A percentile compares a stretch with the other conserved stretches of the same genome.
phyloP scores from a whole-genome alignment of 2,113 vertebrate genomes.

The Benitochromis conjunctus region DNA sequence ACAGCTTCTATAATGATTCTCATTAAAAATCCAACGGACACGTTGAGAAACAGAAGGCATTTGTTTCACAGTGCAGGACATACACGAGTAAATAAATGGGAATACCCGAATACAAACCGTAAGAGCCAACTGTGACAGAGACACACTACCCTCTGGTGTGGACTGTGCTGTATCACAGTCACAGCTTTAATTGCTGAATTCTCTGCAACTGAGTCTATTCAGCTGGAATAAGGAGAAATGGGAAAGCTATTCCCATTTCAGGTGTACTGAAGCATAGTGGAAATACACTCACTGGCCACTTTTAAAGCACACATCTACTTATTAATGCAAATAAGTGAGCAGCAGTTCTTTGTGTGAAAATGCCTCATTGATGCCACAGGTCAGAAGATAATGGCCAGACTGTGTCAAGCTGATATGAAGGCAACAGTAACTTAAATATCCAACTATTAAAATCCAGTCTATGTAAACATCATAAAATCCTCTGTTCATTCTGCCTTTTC shows the following conservation, averaged over 20 bases:
- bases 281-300: not conserved
- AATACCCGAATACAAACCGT: not conserved
- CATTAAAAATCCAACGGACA: not conserved
- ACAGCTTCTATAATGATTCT: not conserved
- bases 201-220: not conserved
- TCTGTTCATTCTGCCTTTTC: not conserved
- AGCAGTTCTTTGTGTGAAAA: not conserved
- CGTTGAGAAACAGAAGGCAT: not conserved
- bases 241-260: not conserved
- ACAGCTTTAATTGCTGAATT: not conserved
- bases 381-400: not conserved
- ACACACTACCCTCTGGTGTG: slow-evolving; percentile 38
- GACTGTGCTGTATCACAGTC: not conserved
- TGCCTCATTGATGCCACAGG: not conserved
- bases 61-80: not conserved
- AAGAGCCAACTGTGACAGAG: not conserved
- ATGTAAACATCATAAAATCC: not conserved
- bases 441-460: not conserved
- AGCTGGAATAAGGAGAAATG: not conserved
- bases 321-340: not conserved
- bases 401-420: not conserved
- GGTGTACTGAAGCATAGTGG: not conserved
- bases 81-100: not conserved
- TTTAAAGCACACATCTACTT: not conserved
- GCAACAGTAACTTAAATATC: not conserved